Percentiles rank a stretch among this genome's conserved stretches.
phyloP scores from a whole-genome alignment of 2,113 vertebrate species.

The Pomatostomus ruficeps region DNA sequence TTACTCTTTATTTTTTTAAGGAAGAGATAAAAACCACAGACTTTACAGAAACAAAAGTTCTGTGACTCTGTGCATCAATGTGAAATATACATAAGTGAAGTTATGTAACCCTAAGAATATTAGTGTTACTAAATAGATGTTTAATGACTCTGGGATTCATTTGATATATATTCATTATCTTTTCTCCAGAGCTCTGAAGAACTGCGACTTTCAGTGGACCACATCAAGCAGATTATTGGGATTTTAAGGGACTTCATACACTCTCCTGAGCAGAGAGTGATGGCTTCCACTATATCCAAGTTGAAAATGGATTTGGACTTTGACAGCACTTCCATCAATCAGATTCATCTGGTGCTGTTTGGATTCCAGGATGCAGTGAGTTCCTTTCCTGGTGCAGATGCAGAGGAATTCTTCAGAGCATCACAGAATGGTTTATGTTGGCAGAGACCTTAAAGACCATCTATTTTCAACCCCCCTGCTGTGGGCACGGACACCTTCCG shows the following conservation, averaged over 20 bases:
- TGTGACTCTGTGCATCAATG: not conserved
- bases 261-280: slow-evolving; percentile 88
- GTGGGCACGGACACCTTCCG: not conserved
- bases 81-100: not conserved
- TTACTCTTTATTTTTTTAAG: not conserved
- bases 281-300: slow-evolving; percentile 91
- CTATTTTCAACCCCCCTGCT: not conserved
- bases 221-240: slow-evolving; percentile 93
- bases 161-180: not conserved
- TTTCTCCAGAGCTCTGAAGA: slow-evolving; percentile 83
- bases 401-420: not conserved
- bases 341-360: slow-evolving; percentile 91
- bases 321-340: slow-evolving; percentile 89
- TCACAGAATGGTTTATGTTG: not conserved
- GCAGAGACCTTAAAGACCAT: not conserved
- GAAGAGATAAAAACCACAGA: not conserved
- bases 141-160: not conserved
- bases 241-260: slow-evolving; percentile 92
- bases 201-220: slow-evolving; percentile 82
- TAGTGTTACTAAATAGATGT: not conserved
- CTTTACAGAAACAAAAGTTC: not conserved
- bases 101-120: not conserved
- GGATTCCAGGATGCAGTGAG: slow-evolving; percentile 94
- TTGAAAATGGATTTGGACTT: slow-evolving; percentile 92
- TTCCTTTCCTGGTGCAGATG: not conserved